These are phyloP conservation scores for Cyphomyrus discorhynchus DNA, from an alignment of 2,113 vertebrate species.

Conservation along the genomic window DNA sequence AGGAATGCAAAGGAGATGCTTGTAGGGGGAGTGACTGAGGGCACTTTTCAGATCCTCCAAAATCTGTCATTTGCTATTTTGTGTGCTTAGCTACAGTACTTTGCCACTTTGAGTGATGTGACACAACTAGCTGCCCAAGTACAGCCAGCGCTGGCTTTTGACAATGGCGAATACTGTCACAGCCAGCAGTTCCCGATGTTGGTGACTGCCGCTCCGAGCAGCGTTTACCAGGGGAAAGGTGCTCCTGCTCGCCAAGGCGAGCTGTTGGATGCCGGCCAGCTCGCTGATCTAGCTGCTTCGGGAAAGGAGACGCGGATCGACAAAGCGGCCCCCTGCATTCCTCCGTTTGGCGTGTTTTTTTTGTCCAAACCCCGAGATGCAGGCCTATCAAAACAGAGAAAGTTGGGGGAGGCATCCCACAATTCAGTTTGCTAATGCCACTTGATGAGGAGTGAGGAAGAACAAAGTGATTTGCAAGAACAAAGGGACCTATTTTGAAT, in stretches of 20 bases:
- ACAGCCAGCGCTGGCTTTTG: background rate
- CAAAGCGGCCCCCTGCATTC: background rate
- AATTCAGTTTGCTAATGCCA: background rate
- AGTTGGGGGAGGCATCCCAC: background rate
- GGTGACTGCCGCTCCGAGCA: background rate
- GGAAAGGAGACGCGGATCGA: background rate
- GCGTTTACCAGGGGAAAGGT: background rate
- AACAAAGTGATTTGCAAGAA: background rate
- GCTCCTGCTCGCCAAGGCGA: background rate
- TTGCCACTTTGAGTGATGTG: background rate
- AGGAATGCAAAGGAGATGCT: background rate
- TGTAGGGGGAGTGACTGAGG: background rate
- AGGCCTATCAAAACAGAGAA: background rate
- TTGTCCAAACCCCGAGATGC: background rate
- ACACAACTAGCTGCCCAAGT: background rate
- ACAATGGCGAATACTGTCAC: background rate
- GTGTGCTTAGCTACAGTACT: background rate
- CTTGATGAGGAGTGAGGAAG: conserved; percentile 12
- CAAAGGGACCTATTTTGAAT: conserved; percentile 4
- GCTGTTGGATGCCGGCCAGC: background rate
- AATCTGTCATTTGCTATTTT: background rate
- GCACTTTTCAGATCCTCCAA: background rate
- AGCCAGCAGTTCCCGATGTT: background rate
- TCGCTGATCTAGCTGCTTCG: background rate
- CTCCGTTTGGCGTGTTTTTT: background rate